Evolutionary conservation across 2,113 vertebrate species (phyloP).

Genomic region (Mionectes macconnelli): DNA sequence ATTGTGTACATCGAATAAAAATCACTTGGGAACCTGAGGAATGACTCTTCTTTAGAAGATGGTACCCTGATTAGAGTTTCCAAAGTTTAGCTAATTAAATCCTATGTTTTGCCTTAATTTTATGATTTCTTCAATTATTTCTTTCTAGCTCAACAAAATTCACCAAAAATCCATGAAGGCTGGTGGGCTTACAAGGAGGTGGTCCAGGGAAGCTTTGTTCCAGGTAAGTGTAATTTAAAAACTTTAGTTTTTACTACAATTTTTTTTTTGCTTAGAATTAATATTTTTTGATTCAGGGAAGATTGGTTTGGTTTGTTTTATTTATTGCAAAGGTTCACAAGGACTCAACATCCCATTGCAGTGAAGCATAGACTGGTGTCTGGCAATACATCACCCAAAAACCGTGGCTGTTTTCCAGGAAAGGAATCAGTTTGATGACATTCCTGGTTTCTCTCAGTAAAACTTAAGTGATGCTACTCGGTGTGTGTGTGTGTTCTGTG

Average conservation of each 20-base stretch:
- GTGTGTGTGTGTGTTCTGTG: neutral
- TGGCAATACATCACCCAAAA: neutral
- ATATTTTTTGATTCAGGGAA: neutral
- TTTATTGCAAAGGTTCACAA: neutral
- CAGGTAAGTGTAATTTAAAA: slow-evolving; percentile 80
- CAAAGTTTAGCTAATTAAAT: neutral
- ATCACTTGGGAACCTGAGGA: neutral
- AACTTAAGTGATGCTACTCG: neutral
- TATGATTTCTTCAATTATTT: slow-evolving; percentile 28
- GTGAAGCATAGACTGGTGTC: neutral
- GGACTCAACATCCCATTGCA: neutral
- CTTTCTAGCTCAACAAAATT: slow-evolving; percentile 91
- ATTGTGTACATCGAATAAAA: neutral
- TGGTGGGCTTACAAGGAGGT: slow-evolving; percentile 99
- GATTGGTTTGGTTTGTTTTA: neutral
- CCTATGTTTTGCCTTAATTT: neutral
- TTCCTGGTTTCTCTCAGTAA: neutral
- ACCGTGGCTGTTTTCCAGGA: neutral
- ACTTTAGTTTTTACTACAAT: neutral
- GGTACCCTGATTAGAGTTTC: neutral
- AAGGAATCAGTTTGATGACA: neutral
- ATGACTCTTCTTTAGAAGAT: neutral
- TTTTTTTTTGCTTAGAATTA: neutral
- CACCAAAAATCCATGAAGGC: slow-evolving; percentile 97
- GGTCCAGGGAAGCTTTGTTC: slow-evolving; percentile 99